A percentile compares a stretch with the other conserved stretches of the same genome.
Evolutionary conservation across 2,888 invertebrate species (phyloP).

Genomic region (Thecocarcelia acutangulata): DNA sequence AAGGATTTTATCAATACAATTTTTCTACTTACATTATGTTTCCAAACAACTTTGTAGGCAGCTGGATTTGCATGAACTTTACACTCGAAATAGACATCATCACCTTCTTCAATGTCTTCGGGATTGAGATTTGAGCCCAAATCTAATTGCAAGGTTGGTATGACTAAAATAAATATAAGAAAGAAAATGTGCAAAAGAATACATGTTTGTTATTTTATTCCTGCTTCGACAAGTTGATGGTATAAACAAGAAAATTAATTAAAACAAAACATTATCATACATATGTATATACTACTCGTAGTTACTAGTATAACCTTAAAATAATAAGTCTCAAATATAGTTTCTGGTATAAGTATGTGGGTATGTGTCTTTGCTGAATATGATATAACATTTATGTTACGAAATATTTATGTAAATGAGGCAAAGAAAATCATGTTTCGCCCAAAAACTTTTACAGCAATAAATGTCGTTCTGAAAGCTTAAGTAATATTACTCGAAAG

Average conservation of each 20-base stretch:
- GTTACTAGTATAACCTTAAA: too few relatives aligned
- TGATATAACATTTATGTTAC: too few relatives aligned
- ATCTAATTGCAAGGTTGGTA: conserved; percentile 86
- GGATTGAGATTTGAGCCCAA: conserved; percentile 89
- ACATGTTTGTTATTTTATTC: neutral
- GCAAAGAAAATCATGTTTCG: too few relatives aligned
- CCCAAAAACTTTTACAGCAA: too few relatives aligned
- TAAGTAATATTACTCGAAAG: too few relatives aligned
- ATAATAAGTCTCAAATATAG: too few relatives aligned
- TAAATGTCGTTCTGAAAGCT: too few relatives aligned
- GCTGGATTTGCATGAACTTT: conserved; percentile 89
- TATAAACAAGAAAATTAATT: conserved; percentile 59
- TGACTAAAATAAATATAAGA: conserved; percentile 81
- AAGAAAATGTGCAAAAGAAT: conserved; percentile 19
- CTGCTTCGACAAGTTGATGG: conserved; percentile 5
- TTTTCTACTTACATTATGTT: conserved; percentile 87
- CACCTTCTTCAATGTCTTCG: conserved; percentile 90
- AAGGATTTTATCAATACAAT: neutral
- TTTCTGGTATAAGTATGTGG: too few relatives aligned
- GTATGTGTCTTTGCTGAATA: too few relatives aligned
- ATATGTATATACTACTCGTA: too few relatives aligned
- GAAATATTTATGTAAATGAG: too few relatives aligned
- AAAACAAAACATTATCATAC: conserved; percentile 36
- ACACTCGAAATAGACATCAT: conserved; percentile 91
- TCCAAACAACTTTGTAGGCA: conserved; percentile 91